These are phyloP conservation scores for Centrocercus urophasianus DNA, from an alignment of 2,113 vertebrate genomes.

Conservation along the genomic window DNA sequence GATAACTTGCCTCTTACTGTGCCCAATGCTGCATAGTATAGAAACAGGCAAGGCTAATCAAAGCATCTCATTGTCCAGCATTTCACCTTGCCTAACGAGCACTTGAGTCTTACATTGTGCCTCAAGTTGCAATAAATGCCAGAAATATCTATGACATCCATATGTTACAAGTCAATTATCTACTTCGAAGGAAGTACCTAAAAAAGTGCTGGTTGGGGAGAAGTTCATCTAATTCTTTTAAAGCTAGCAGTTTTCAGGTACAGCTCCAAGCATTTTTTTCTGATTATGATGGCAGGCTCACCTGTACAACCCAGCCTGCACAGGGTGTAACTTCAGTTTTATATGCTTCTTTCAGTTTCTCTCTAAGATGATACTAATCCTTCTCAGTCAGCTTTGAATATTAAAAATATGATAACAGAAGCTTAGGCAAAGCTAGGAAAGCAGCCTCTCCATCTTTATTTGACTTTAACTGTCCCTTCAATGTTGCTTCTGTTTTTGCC, in stretches of 20 bases:
- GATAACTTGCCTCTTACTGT: neutral
- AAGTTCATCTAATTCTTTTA: neutral
- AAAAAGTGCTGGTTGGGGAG: neutral
- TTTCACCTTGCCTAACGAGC: neutral
- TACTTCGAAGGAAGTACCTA: neutral
- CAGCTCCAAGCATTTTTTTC: rapidly evolving
- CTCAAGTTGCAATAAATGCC: neutral
- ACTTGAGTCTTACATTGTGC: neutral
- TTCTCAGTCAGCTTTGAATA: neutral
- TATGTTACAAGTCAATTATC: neutral
- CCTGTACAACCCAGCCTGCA: neutral
- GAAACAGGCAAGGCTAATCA: neutral
- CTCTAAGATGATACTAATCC: neutral
- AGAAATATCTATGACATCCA: neutral
- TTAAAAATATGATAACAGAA: neutral
- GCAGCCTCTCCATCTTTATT: no score
- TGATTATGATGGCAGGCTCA: neutral
- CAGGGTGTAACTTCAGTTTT: neutral
- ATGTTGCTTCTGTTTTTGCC: rapidly evolving
- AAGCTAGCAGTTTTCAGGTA: neutral
- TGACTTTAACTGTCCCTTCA: neutral
- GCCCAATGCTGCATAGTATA: neutral
- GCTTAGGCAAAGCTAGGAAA: neutral
- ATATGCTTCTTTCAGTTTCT: neutral
- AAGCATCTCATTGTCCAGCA: rapidly evolving